These are phyloP conservation scores for Acleris literana DNA, from an alignment of 2,888 invertebrate species.

Conservation along the genomic window DNA sequence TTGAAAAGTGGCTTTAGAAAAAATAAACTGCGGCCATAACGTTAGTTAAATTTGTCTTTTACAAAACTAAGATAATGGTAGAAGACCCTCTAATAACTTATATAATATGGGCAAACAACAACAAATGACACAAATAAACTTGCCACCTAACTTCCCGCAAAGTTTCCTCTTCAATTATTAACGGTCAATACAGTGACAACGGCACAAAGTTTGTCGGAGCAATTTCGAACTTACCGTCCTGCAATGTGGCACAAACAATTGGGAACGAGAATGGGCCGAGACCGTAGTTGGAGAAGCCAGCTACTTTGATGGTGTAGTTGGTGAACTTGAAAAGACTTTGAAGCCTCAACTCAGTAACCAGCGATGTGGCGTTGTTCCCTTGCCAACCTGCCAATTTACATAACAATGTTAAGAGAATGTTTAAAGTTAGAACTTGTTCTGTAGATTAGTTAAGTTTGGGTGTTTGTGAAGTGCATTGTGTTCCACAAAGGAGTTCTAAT, in stretches of 20 bases:
- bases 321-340: slow-evolving; percentile 92
- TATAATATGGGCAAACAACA: background rate
- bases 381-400: slow-evolving; percentile 62
- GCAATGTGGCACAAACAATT: slow-evolving; percentile 91
- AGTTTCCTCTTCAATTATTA: slow-evolving; percentile 11
- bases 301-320: slow-evolving; percentile 93
- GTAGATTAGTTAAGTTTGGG: background rate
- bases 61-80: too few species aligned
- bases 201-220: slow-evolving; percentile 17
- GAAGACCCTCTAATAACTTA: too few species aligned
- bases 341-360: slow-evolving; percentile 89
- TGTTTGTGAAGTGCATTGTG: too few species aligned
- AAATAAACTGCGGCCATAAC: too few species aligned
- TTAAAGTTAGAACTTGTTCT: background rate
- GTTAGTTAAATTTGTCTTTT: too few species aligned
- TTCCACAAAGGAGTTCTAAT: too few species aligned
- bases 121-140: background rate
- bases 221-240: slow-evolving; percentile 86
- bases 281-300: slow-evolving; percentile 93
- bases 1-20: too few species aligned
- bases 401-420: background rate
- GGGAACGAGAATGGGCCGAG: slow-evolving; percentile 91
- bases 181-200: slow-evolving; percentile 19
- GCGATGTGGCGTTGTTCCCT: slow-evolving; percentile 82
- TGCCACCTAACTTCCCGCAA: background rate